Conservation (phyloP, 2,113 vertebrate species). For the Chrysochloris asiatica region DNA sequence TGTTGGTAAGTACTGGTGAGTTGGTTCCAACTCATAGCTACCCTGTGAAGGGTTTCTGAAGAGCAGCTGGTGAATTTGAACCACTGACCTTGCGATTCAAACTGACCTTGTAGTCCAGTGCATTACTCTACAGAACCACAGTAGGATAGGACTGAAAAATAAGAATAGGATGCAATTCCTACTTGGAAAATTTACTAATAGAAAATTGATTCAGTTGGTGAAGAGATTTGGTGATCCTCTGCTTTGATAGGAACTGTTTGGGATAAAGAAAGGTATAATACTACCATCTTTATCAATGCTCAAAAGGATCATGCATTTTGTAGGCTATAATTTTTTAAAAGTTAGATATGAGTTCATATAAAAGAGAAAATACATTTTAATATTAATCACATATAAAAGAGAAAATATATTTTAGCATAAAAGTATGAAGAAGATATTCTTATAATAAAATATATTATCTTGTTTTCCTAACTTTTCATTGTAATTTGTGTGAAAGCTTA, state of each 20-base stretch:
- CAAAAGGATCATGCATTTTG: neutral
- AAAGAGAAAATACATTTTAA: slow-evolving; percentile 15
- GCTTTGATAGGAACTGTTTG: neutral
- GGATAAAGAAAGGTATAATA: neutral
- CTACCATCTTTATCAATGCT: neutral
- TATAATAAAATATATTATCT: no score
- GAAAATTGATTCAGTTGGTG: neutral
- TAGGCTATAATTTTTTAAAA: neutral
- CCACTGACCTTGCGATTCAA: no score
- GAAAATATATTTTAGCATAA: neutral
- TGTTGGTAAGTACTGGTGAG: no score
- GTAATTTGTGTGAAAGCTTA: no score
- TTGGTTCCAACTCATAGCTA: no score
- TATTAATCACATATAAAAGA: neutral
- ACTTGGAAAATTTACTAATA: neutral
- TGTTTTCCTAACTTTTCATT: no score
- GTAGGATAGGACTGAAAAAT: no score
- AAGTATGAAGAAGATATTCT: no score
- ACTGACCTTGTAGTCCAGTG: no score
- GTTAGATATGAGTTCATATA: neutral
- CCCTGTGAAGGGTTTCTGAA: no score
- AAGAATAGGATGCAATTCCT: neutral
- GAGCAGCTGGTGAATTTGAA: no score
- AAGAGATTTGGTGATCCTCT: neutral
- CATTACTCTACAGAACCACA: no score